Evolutionary conservation across 2,113 vertebrate species (phyloP).

Genomic region (Oreocharis arfaki): DNA sequence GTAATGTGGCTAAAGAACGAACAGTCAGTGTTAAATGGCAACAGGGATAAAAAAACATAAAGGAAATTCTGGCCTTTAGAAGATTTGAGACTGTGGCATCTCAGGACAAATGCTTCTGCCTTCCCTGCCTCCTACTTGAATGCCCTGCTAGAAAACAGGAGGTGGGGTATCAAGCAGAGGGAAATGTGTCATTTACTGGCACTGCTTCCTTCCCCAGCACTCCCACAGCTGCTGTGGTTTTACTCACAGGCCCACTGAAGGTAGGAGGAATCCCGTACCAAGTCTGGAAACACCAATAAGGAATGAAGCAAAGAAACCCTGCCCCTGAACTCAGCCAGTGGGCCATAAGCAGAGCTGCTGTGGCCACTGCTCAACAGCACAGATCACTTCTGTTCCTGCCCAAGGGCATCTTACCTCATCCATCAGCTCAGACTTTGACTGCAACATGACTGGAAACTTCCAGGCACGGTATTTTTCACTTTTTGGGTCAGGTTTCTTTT

Average conservation of each 20-base stretch:
- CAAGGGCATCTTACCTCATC: not conserved
- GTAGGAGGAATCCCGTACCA: not conserved
- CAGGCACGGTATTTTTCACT: not conserved
- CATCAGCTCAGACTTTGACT: not conserved
- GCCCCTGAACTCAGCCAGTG: not conserved
- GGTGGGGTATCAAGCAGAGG: not conserved
- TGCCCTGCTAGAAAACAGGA: not conserved
- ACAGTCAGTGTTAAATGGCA: not conserved
- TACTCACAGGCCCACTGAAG: not conserved
- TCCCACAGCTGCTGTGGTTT: not conserved
- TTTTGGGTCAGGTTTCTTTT: not conserved
- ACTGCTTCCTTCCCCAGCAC: not conserved
- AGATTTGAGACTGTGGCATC: not conserved
- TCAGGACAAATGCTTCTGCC: not conserved
- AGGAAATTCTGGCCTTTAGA: not conserved
- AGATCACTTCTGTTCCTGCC: not conserved
- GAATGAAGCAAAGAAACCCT: not conserved
- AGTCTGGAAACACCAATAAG: not conserved
- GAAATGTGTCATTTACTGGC: not conserved
- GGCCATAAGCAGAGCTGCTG: not conserved
- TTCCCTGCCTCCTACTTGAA: not conserved
- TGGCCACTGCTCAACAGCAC: not conserved
- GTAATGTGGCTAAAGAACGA: not conserved
- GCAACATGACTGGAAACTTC: not conserved
- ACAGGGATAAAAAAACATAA: not conserved